Conservation (phyloP, 2,888 invertebrate genomes). For the Pachydiplax longipennis region DNA sequence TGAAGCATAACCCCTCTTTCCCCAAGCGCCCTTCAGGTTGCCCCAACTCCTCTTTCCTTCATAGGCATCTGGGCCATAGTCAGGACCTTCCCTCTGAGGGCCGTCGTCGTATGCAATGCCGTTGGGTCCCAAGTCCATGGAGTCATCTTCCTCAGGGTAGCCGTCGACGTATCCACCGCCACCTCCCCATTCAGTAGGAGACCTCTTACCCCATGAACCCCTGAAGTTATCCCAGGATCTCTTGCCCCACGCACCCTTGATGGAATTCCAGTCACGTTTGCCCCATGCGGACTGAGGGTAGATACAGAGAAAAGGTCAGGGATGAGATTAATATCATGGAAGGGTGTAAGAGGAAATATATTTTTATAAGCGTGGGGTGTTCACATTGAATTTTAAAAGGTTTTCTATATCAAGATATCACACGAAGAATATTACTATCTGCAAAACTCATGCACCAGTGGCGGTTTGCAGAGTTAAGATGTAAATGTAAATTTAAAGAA, state of each 20-base stretch:
- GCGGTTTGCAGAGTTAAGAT: too few species aligned
- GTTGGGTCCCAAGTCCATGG: conserved; percentile 54
- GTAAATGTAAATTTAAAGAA: too few species aligned
- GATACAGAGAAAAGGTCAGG: not conserved
- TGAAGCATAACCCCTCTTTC: conserved; percentile 66
- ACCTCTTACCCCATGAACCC: conserved; percentile 55
- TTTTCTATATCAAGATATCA: too few species aligned
- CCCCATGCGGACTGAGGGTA: conserved; percentile 52
- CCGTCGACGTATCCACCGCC: not conserved
- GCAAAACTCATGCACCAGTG: too few species aligned
- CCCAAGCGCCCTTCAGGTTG: conserved; percentile 76
- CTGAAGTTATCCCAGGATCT: conserved; percentile 54
- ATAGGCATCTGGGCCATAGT: conserved; percentile 50
- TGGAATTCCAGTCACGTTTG: conserved; percentile 51
- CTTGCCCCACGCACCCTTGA: conserved; percentile 51
- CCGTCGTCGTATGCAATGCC: conserved; percentile 55
- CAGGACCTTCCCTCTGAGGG: conserved; percentile 57
- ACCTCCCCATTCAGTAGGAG: not conserved
- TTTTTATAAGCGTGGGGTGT: too few species aligned
- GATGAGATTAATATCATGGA: too few species aligned
- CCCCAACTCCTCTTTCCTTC: conserved; percentile 74
- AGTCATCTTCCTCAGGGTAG: conserved; percentile 54
- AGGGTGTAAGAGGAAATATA: too few species aligned
- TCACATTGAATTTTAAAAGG: too few species aligned
- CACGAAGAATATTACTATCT: too few species aligned